A percentile compares a stretch with the other conserved stretches of the same genome.
Evolutionary conservation across 64 coral and sea anemone species (phyloP).

Genomic region (Montipora sp.): DNA sequence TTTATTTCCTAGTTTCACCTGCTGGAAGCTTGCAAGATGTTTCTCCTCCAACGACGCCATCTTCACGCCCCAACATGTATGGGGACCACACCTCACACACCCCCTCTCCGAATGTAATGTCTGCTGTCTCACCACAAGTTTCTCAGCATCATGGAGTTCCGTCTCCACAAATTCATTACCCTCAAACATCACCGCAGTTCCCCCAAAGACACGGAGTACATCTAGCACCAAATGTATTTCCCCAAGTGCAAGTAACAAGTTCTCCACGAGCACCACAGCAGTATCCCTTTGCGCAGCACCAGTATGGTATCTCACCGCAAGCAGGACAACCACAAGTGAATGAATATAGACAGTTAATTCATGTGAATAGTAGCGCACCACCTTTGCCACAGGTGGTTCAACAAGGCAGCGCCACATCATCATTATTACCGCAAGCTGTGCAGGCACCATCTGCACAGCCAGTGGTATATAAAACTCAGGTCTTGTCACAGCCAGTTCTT

Average conservation of each 20-base stretch:
- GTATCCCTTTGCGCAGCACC: slow-evolving; percentile 46
- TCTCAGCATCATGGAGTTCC: slow-evolving; percentile 74
- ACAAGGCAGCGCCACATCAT: slow-evolving; percentile 25
- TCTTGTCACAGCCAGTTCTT: slow-evolving; percentile 72
- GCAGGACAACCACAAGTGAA: slow-evolving; percentile 34
- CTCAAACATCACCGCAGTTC: slow-evolving; percentile 23
- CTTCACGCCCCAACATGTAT: slow-evolving; percentile 75
- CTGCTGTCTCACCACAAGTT: slow-evolving; percentile 76
- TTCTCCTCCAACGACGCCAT: slow-evolving; percentile 93
- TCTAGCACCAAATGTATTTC: slow-evolving; percentile 64
- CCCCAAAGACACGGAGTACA: slow-evolving; percentile 59
- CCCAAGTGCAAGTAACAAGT: slow-evolving; percentile 48
- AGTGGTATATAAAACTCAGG: slow-evolving; percentile 14
- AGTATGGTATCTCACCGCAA: slow-evolving; percentile 58
- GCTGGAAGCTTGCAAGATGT: slow-evolving; percentile 94
- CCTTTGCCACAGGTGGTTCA: slow-evolving; percentile 58
- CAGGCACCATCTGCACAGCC: slow-evolving; percentile 34
- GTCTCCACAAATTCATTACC: slow-evolving; percentile 70
- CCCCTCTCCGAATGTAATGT: slow-evolving; percentile 85
- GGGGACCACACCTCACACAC: slow-evolving; percentile 69
- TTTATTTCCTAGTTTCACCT: slow-evolving; percentile 76
- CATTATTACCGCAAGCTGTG: slow-evolving; percentile 27
- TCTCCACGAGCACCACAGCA: slow-evolving; percentile 58
- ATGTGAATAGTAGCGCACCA: slow-evolving; percentile 47
- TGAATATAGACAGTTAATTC: slow-evolving; percentile 72